phyloP scores from a whole-genome alignment of 2,797 vertebrate genomes.

The Semotilus atromaculatus region DNA sequence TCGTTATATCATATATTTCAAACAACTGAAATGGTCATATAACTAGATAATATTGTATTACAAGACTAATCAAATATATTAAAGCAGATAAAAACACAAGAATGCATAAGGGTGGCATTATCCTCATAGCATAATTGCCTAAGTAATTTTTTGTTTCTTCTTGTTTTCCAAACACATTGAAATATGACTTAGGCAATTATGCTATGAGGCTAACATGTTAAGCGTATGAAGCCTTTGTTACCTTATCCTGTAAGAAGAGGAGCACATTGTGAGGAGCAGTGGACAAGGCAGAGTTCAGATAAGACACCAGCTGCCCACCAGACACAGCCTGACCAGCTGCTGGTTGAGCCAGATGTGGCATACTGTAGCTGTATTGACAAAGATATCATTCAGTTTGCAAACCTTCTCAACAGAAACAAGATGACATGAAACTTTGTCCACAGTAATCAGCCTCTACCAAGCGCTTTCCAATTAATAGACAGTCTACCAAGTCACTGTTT shows the following conservation, averaged over 20 bases:
- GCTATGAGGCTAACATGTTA: too few species aligned
- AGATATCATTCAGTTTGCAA: neutral
- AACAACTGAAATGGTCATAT: neutral
- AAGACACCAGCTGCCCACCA: conserved; percentile 73
- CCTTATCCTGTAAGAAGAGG: conserved; percentile 90
- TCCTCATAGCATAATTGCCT: too few species aligned
- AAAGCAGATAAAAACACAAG: neutral
- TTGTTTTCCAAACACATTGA: too few species aligned
- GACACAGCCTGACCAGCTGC: conserved; percentile 84
- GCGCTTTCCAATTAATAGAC: neutral
- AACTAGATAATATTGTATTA: neutral
- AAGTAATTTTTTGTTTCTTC: too few species aligned
- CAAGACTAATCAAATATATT: neutral
- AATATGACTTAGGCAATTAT: too few species aligned
- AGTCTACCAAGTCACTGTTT: neutral
- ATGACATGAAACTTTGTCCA: neutral
- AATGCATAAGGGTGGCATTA: neutral
- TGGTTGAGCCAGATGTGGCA: conserved; percentile 70
- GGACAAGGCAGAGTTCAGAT: conserved; percentile 78
- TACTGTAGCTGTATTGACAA: conserved; percentile 62
- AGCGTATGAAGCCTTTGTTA: conserved; percentile 56
- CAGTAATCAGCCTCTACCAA: neutral
- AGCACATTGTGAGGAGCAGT: conserved; percentile 81
- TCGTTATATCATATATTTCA: neutral
- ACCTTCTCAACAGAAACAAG: neutral